Conservation (phyloP, 2,888 invertebrate species). For the Drosophila demipolita region DNA sequence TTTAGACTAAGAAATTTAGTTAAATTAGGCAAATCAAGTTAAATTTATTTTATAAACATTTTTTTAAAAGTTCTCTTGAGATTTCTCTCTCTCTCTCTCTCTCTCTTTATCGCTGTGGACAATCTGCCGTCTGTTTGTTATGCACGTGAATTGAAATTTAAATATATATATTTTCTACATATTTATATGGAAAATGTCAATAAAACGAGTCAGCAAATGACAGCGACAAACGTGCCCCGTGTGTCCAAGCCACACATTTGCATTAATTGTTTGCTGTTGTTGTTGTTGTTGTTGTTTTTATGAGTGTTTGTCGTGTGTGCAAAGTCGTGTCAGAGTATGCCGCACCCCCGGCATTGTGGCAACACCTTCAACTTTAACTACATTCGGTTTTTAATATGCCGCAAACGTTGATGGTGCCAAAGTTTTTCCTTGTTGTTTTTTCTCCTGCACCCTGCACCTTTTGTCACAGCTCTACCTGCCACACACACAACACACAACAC, state of each 20-base stretch:
- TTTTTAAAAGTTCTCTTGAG: too few species aligned
- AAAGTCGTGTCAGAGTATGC: slow-evolving; percentile 16
- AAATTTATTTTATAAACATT: too few species aligned
- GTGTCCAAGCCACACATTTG: slow-evolving; percentile 10
- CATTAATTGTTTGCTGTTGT: background rate
- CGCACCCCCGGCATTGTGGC: slow-evolving; percentile 42
- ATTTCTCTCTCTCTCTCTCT: background rate
- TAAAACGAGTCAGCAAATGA: slow-evolving; percentile 41
- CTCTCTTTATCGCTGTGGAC: background rate
- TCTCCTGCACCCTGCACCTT: slow-evolving; percentile 20
- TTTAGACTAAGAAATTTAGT: background rate
- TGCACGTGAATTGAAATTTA: slow-evolving; percentile 42
- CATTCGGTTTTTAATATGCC: slow-evolving; percentile 50
- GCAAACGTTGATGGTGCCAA: slow-evolving; percentile 34
- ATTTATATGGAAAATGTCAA: slow-evolving; percentile 10
- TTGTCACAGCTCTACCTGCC: slow-evolving; percentile 27
- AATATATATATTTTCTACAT: background rate
- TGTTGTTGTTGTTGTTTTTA: background rate
- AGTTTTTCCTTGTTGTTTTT: slow-evolving; percentile 1
- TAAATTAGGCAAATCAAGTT: too few species aligned
- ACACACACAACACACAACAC: background rate
- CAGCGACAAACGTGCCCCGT: slow-evolving; percentile 33
- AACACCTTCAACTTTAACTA: slow-evolving; percentile 47
- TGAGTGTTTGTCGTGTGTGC: slow-evolving; percentile 9
- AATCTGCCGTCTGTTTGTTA: slow-evolving; percentile 23